Percentiles rank a stretch among this genome's conserved stretches.
Evolutionary conservation across 1,140 invertebrate genomes (phyloP).

Genomic region (Drosophila teissieri): DNA sequence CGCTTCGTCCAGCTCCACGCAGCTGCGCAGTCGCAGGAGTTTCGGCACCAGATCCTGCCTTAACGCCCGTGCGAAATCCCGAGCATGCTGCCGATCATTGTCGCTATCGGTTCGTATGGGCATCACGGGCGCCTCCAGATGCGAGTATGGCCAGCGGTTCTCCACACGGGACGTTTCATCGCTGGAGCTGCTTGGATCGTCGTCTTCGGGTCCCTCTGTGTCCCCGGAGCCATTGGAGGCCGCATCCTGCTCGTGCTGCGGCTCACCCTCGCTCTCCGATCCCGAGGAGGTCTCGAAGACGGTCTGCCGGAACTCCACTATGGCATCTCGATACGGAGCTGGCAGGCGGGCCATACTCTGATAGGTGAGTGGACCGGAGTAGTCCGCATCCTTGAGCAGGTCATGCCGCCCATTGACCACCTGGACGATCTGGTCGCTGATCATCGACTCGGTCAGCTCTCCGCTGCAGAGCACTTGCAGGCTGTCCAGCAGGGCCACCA

Average conservation of each 20-base stretch:
- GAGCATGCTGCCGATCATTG: conserved; percentile 81
- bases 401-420: conserved; percentile 90
- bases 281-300: conserved; percentile 86
- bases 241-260: conserved; percentile 84
- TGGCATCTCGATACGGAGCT: conserved; percentile 89
- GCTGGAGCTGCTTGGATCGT: conserved; percentile 79
- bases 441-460: conserved; percentile 87
- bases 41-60: conserved; percentile 89
- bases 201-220: conserved; percentile 90
- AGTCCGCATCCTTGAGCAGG: conserved; percentile 91
- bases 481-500: conserved; percentile 92
- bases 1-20: conserved; percentile 91
- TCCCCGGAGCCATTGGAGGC: conserved; percentile 88
- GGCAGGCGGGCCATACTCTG: conserved; percentile 92
- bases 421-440: conserved; percentile 85
- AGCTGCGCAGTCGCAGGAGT: conserved; percentile 86
- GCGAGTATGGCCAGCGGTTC: conserved; percentile 83
- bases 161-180: conserved; percentile 81
- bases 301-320: conserved; percentile 86
- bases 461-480: conserved; percentile 92
- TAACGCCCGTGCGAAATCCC: conserved; percentile 77
- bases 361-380: conserved; percentile 92
- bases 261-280: conserved; percentile 86
- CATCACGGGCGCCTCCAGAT: conserved; percentile 79
- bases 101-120: conserved; percentile 79